A percentile compares a stretch with the other conserved stretches of the same genome.
These are phyloP conservation scores for Cariama cristata DNA, from an alignment of 2,113 vertebrate species.

Conservation along the genomic window DNA sequence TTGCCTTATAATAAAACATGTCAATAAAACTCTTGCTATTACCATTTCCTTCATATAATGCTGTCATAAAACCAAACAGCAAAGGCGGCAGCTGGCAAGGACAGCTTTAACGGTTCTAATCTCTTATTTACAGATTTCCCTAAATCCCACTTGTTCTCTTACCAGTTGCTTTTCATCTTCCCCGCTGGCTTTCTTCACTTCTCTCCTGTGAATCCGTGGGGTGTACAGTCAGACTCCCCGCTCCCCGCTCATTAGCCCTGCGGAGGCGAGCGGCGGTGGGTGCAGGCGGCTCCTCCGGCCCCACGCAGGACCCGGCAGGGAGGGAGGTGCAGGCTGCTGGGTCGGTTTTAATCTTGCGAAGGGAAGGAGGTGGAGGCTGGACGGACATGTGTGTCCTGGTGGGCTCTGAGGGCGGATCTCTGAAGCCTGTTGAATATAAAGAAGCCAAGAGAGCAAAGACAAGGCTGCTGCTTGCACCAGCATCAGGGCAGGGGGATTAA, in stretches of 20 bases:
- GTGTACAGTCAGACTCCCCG: not conserved
- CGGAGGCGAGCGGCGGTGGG: not conserved
- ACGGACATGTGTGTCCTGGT: not conserved
- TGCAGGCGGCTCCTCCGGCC: slow-evolving; percentile 17
- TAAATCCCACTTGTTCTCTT: slow-evolving; percentile 66
- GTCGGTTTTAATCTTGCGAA: slow-evolving; percentile 47
- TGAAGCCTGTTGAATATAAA: slow-evolving; percentile 31
- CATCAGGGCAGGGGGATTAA: not conserved
- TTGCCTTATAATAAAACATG: not conserved
- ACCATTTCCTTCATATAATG: not conserved
- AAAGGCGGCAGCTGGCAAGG: not conserved
- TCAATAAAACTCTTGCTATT: not conserved
- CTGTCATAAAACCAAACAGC: not conserved
- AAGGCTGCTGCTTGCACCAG: not conserved
- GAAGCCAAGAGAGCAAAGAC: slow-evolving; percentile 12
- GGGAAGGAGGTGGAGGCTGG: slow-evolving; percentile 68
- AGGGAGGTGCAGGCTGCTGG: slow-evolving; percentile 27
- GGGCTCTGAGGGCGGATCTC: slow-evolving; percentile 56
- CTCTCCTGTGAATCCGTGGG: not conserved
- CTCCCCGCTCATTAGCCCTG: not conserved
- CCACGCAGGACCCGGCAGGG: slow-evolving; percentile 40
- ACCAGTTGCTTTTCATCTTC: slow-evolving; percentile 79
- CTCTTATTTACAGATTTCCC: slow-evolving; percentile 24
- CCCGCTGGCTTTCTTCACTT: not conserved
- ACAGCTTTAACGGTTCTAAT: slow-evolving; percentile 14